Evolutionary conservation across 2,888 invertebrate species (phyloP).

Genomic region (Acanthosepion pharaonis): DNA sequence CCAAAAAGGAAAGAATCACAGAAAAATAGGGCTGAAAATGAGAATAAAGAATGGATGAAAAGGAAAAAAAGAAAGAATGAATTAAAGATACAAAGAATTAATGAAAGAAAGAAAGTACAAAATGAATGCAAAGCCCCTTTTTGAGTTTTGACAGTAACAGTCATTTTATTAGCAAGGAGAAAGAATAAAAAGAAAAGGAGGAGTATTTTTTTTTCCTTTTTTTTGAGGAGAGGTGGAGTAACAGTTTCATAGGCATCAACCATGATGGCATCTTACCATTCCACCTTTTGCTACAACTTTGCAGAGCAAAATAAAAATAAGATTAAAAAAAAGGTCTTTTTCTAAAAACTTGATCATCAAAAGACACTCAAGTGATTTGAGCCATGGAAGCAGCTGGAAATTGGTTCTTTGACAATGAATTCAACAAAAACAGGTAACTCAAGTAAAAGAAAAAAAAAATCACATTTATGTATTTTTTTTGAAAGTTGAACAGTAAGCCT

Average conservation of each 20-base stretch:
- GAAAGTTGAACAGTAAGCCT: background rate
- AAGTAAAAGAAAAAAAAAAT: background rate
- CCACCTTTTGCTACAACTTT: background rate
- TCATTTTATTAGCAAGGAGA: too few species aligned
- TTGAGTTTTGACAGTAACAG: background rate
- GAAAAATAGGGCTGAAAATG: background rate
- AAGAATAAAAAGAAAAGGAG: background rate
- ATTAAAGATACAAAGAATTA: background rate
- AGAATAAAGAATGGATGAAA: background rate
- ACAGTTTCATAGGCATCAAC: background rate
- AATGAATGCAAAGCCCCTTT: background rate
- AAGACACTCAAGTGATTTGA: background rate
- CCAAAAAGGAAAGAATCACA: background rate
- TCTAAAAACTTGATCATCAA: background rate
- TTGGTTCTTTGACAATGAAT: background rate
- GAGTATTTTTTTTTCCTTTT: background rate
- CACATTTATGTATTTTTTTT: background rate
- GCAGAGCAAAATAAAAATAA: background rate
- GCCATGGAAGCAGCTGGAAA: background rate
- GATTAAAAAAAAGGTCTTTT: background rate
- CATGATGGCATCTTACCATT: background rate
- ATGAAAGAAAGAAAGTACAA: background rate
- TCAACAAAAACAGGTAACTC: background rate
- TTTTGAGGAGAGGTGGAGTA: background rate
- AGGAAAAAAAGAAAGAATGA: background rate